These are phyloP conservation scores for Riptortus pedestris DNA, from an alignment of 1,140 invertebrate species.

Conservation along the genomic window DNA sequence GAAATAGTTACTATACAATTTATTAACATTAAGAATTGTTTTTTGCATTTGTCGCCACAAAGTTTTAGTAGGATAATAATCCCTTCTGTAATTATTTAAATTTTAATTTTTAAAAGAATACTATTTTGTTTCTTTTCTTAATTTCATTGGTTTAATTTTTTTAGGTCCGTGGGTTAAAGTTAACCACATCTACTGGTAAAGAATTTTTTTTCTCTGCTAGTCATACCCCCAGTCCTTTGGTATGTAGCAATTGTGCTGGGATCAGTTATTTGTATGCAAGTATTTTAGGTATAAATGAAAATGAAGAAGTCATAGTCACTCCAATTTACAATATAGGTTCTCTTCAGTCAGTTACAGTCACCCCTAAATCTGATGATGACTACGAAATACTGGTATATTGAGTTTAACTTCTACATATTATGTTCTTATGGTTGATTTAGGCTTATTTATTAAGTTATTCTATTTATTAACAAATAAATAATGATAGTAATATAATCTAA, in stretches of 20 bases:
- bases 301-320: conserved; percentile 29
- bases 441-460: too few relatives aligned
- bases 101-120: background rate
- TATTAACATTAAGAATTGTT: conserved; percentile 29
- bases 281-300: conserved; percentile 30
- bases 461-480: too few relatives aligned
- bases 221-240: conserved; percentile 14
- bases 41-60: conserved; percentile 29
- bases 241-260: conserved; percentile 26
- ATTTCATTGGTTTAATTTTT: too few relatives aligned
- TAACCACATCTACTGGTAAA: conserved; percentile 16
- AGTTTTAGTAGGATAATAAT: conserved; percentile 7
- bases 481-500: too few relatives aligned
- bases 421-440: too few relatives aligned
- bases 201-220: conserved; percentile 28
- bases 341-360: conserved; percentile 29
- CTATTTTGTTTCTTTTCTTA: background rate
- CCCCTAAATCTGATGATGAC: conserved; percentile 39
- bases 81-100: background rate
- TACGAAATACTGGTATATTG: conserved; percentile 41
- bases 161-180: conserved; percentile 24
- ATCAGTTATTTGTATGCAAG: conserved; percentile 33
- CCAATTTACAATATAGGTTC: conserved; percentile 23
- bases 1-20: conserved; percentile 28
- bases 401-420: conserved; percentile 4